Conservation (phyloP, 2,797 vertebrate species). For the Acipenser ruthenus region DNA sequence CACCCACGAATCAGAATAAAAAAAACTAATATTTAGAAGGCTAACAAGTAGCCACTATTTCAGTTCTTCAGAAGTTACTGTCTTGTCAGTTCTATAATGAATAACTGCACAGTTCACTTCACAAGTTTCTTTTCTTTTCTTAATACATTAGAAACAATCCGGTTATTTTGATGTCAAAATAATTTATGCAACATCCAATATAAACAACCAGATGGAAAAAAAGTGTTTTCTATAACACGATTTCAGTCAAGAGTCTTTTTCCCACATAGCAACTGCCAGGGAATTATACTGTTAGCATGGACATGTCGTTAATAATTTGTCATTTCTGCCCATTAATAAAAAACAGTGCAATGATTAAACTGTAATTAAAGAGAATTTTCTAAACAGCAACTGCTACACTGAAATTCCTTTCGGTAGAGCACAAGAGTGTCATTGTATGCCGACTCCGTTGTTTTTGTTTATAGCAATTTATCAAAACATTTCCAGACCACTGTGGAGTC, state of each 20-base stretch:
- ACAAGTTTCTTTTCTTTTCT: background rate
- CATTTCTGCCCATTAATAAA: constrained; percentile 51
- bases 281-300: constrained; percentile 32
- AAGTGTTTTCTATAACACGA: constrained; percentile 17
- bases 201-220: constrained; percentile 35
- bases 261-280: constrained; percentile 24
- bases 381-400: constrained; percentile 31
- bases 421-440: constrained; percentile 14
- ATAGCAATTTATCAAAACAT: background rate
- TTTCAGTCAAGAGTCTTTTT: constrained; percentile 31
- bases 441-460: constrained; percentile 1
- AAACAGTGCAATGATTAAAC: constrained; percentile 47
- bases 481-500: constrained; percentile 1
- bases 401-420: background rate
- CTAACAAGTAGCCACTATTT: background rate
- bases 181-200: constrained; percentile 23
- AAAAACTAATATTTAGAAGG: background rate
- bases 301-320: constrained; percentile 53
- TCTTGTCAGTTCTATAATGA: background rate
- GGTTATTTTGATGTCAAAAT: constrained; percentile 1
- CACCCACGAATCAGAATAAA: too few relatives aligned
- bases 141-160: constrained; percentile 1
- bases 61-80: background rate
- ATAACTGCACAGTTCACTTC: background rate
- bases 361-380: constrained; percentile 33